Conservation (phyloP, 2,888 invertebrate species). For the Caenorhabditis parvicauda region DNA sequence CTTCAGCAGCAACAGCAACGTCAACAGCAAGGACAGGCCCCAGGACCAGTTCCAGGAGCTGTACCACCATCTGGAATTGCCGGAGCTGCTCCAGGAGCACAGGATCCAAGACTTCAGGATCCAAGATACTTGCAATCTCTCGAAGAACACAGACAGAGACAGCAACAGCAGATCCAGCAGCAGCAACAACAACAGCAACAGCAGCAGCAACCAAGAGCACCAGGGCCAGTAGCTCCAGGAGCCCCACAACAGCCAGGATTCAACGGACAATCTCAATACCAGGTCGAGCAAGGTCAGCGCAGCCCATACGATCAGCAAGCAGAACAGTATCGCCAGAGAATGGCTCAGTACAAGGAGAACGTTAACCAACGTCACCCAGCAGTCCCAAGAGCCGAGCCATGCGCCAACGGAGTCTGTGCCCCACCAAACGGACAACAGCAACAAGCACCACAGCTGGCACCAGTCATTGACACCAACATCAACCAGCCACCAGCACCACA, state of each 20-base stretch:
- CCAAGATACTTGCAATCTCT: too few species aligned
- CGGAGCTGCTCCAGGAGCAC: conserved; percentile 13
- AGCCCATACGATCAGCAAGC: conserved; percentile 35
- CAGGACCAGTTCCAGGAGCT: conserved; percentile 2
- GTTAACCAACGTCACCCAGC: conserved; percentile 51
- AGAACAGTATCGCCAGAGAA: conserved; percentile 40
- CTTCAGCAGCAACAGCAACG: conserved; percentile 27
- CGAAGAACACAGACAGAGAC: conserved; percentile 14
- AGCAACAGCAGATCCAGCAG: conserved; percentile 11
- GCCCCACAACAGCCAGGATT: conserved; percentile 9
- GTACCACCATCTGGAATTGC: background rate
- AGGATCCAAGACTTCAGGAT: conserved; percentile 16
- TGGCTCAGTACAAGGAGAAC: conserved; percentile 41
- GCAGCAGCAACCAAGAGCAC: conserved; percentile 17
- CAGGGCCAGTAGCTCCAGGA: conserved; percentile 20
- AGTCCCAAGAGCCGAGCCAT: conserved; percentile 43
- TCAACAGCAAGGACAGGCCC: conserved; percentile 11
- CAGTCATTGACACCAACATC: conserved; percentile 23
- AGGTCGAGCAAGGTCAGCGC: conserved; percentile 18
- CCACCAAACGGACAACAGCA: conserved; percentile 7
- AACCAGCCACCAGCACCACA: background rate
- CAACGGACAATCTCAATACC: conserved; percentile 7
- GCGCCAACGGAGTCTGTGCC: conserved; percentile 42
- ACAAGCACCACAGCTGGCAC: conserved; percentile 24
- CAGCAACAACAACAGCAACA: conserved; percentile 12